phyloP scores from a whole-genome alignment of 2,888 invertebrate species.

The Phorcus lineatus region DNA sequence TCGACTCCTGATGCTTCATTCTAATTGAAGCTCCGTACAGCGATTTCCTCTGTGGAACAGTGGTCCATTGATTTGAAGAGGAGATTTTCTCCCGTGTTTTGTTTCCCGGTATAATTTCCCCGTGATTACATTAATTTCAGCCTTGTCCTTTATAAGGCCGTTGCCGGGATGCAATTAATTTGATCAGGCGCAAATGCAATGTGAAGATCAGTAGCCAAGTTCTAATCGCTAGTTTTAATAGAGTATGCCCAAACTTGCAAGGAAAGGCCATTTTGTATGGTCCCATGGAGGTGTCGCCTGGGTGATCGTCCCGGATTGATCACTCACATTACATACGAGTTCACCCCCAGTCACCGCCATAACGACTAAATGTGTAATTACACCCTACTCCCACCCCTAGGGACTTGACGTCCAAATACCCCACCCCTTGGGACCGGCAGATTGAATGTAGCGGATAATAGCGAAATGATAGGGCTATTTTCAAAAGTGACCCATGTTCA shows the following conservation, averaged over 20 bases:
- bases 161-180: conserved; percentile 25
- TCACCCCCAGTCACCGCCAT: conserved; percentile 2
- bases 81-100: conserved; percentile 8
- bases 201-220: conserved; percentile 12
- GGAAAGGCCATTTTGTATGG: conserved; percentile 8
- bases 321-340: conserved; percentile 24
- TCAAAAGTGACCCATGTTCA: conserved; percentile 26
- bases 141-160: conserved; percentile 1
- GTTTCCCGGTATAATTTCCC: conserved; percentile 13
- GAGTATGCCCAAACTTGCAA: not conserved
- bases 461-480: conserved; percentile 24
- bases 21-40: conserved; percentile 1
- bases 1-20: not conserved
- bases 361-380: conserved; percentile 22
- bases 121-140: conserved; percentile 26
- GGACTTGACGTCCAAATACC: not conserved
- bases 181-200: conserved; percentile 22
- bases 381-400: not conserved
- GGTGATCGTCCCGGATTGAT: not conserved
- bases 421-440: conserved; percentile 10
- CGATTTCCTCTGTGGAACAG: not conserved
- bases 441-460: conserved; percentile 22
- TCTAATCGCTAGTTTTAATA: conserved; percentile 2
- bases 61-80: conserved; percentile 19
- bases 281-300: conserved; percentile 18